Evolutionary conservation across 2,113 vertebrate species (phyloP).

Genomic region (Phrynosoma platyrhinos): DNA sequence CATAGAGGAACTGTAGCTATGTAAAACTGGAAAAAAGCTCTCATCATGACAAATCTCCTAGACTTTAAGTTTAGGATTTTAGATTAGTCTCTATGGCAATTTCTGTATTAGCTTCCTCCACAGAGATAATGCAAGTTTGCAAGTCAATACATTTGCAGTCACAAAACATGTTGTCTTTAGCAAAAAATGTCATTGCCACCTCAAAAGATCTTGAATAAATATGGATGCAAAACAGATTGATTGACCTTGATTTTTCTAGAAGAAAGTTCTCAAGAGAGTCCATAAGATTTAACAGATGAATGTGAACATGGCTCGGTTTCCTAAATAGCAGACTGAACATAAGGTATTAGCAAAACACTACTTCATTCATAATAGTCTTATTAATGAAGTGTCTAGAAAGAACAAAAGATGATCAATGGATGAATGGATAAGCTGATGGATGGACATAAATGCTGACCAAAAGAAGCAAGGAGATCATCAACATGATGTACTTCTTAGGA

Average conservation of each 20-base stretch:
- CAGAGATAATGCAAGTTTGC: not conserved
- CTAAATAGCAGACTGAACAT: not conserved
- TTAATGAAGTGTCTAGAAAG: conserved; percentile 15
- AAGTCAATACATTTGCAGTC: not conserved
- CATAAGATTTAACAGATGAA: not conserved
- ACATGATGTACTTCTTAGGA: too few relatives aligned
- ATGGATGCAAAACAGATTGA: not conserved
- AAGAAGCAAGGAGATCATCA: not conserved
- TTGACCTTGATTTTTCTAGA: not conserved
- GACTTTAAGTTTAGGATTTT: not conserved
- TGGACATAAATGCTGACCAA: not conserved
- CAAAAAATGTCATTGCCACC: not conserved
- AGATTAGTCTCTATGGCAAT: not conserved
- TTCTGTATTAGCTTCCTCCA: not conserved
- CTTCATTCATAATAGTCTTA: not conserved
- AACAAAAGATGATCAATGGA: not conserved
- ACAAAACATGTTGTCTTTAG: not conserved
- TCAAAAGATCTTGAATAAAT: not conserved
- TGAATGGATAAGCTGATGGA: not conserved
- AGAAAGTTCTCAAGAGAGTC: not conserved
- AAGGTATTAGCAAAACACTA: rapidly evolving
- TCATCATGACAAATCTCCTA: not conserved
- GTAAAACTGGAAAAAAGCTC: not conserved
- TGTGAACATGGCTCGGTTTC: not conserved
- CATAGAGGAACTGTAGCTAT: not conserved